Evolutionary conservation across 2,113 vertebrate species (phyloP).

Genomic region (Epinephelus moara): DNA sequence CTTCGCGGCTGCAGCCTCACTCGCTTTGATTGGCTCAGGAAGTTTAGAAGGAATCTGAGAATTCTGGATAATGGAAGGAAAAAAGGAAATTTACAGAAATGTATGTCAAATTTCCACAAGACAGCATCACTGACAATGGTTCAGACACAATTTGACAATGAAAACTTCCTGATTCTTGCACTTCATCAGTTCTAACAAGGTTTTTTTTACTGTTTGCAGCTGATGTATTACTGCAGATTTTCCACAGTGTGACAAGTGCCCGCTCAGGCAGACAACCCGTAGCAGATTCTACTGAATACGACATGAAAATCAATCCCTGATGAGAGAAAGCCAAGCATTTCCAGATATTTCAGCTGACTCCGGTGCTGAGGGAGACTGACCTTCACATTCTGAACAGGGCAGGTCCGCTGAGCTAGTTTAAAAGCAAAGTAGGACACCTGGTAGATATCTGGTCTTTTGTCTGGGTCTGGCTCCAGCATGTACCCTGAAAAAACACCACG

Average conservation of each 20-base stretch:
- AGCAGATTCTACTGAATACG: slow-evolving; percentile 26
- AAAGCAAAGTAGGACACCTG: slow-evolving; percentile 97
- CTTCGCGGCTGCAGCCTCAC: slow-evolving; percentile 97
- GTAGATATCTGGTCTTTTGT: slow-evolving; percentile 97
- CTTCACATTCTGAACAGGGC: slow-evolving; percentile 94
- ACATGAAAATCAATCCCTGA: slow-evolving; percentile 38
- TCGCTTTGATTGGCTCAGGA: slow-evolving; percentile 96
- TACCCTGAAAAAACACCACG: slow-evolving; percentile 86
- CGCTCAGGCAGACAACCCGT: slow-evolving; percentile 6
- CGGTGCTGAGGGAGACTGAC: slow-evolving; percentile 79
- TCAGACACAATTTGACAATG: not conserved
- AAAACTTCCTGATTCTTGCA: not conserved
- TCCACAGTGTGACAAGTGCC: slow-evolving; percentile 16
- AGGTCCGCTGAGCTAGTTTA: slow-evolving; percentile 93
- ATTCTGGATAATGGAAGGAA: slow-evolving; percentile 84
- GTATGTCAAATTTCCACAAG: not conserved
- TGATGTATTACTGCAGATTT: slow-evolving; percentile 26
- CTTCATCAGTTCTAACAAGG: not conserved
- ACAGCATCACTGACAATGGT: not conserved
- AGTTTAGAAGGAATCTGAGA: slow-evolving; percentile 93
- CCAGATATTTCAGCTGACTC: slow-evolving; percentile 40
- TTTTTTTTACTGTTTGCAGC: slow-evolving; percentile 7
- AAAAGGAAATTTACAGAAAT: slow-evolving; percentile 3
- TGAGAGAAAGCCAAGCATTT: slow-evolving; percentile 36
- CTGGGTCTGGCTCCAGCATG: slow-evolving; percentile 98